Base-by-base conservation (phyloP, 2,888 invertebrate species). In the Drosophila rellima region DNA sequence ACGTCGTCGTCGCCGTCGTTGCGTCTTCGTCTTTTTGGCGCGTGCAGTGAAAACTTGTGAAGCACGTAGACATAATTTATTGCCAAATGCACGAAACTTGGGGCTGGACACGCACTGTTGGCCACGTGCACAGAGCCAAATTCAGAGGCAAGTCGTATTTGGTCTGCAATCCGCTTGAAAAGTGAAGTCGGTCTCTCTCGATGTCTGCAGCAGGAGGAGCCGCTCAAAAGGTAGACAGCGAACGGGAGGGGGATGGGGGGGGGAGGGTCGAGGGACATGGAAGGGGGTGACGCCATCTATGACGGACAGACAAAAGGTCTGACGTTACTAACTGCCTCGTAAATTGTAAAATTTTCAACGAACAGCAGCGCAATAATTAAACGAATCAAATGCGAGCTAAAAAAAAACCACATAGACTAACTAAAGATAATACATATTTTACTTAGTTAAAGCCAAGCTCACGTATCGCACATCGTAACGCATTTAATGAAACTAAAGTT, bases 51-150 rank as follows among this genome's bases (percentile, higher is more conserved):
- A 83, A 88, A 74, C 63, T 63, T 59, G 70, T 71, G 77, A 61
- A 62, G 82, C 85, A 88, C 82, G 88, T 83, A 88, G 80, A 82
- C 88, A 83, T 84, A 84, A 74, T 85, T 88, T 88, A 88, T 88
- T 88, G 82, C 86, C 86, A 83, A 88, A 88, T 83, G 83, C 86
- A 82, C 69, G 85, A 87, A 84, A 74, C 79, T 66, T 73, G 55
- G 45, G 40, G 64, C 82, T 84, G 86, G 83, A 71, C 82, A 83
- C 83, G 83, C 74, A 77, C 67, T 62, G 86, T 48, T 88, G 80
- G 63, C 70, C 80, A 82, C 85, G 79, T 78, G 70, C 60, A 61
- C 35, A 44, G 63, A 31, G 37, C 31, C 40, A 20, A 15, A 54
- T 31, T 31, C 33, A 23, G 26, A 56, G 35, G 23, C 45, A 13